Base-by-base conservation (phyloP, 2,113 vertebrate genomes). In the Aegotheles bennettii region DNA sequence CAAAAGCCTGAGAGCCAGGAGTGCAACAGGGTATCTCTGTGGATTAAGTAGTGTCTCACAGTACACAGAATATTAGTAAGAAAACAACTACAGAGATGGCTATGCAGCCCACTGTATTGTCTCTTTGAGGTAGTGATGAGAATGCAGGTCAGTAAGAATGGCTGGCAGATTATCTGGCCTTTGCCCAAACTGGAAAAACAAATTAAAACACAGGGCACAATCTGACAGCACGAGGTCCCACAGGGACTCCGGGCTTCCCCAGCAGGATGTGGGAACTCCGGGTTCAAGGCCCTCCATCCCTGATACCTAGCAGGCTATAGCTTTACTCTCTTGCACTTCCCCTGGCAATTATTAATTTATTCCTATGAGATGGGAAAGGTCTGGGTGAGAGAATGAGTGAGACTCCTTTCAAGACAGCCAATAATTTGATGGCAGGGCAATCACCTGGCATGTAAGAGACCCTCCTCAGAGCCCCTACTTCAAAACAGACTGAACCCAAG, bases 401-500 rank as follows among this genome's bases (percentile, higher is more conserved):
- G 9, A 35, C 23, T 88, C 42, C 71, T 90, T 81, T 81, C 35
- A 71, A 87, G 68, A 54, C 33, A 71, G 64, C 7, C 24, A 70
- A 51, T 64, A 94, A 81, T 71, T 15, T 60, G 69, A 75, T 42
- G 51, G 50, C 56, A 48, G 33, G 19, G 20, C 31, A 83, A 63
- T 68, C 83, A 70, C 47, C 47, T n/a, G 38, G 83, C 50, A 84
- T 63, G 59, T 77, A 61, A 85, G 60, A 84, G 77, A 50, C 13
- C 43, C 21, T 89, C 57, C 67, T 64, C 45, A 74, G 71, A 63
- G 50, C 5, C 53, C 9, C 51, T 59, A 43, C 33, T 84, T 81
- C 83, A 90, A 87, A 93, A 87, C 63, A 89, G 54, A 74, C 75
- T 51, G 60, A 92, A 77, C 33, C 43, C 33, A 59, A 93, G 71